Evolutionary conservation across 2,113 vertebrate species (phyloP).

Genomic region (Pomatorhinus ruficollis): DNA sequence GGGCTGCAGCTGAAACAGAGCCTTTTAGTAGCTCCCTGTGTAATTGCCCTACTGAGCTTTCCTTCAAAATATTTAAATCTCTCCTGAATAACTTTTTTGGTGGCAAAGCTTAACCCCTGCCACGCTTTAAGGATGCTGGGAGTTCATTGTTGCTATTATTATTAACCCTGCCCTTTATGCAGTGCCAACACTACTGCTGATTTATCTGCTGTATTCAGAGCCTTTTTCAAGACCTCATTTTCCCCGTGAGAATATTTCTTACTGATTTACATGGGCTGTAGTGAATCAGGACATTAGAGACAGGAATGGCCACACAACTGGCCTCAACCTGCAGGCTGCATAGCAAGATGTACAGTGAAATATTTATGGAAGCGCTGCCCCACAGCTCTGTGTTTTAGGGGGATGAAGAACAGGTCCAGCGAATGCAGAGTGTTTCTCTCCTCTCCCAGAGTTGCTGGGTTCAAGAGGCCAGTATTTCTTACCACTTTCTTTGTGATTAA

Average conservation of each 20-base stretch:
- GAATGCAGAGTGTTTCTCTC: background rate
- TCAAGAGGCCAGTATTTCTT: background rate
- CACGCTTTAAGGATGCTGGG: background rate
- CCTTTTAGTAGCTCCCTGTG: background rate
- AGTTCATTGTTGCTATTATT: conserved; percentile 34
- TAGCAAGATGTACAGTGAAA: background rate
- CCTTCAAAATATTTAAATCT: background rate
- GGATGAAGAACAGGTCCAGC: background rate
- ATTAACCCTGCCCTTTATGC: conserved; percentile 25
- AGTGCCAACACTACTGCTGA: background rate
- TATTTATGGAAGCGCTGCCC: background rate
- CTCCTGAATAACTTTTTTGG: background rate
- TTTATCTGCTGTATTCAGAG: background rate
- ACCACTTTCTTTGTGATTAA: background rate
- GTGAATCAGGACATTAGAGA: background rate
- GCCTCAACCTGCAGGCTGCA: background rate
- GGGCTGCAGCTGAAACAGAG: background rate
- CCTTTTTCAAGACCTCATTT: background rate
- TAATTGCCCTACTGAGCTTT: background rate
- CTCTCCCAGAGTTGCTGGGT: background rate
- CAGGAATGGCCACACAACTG: background rate
- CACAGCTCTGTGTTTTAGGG: background rate
- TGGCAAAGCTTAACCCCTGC: background rate
- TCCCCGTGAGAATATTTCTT: background rate
- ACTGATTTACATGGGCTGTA: background rate